phyloP scores from a whole-genome alignment of 2,888 invertebrate genomes.

The Panorpa germanica region DNA sequence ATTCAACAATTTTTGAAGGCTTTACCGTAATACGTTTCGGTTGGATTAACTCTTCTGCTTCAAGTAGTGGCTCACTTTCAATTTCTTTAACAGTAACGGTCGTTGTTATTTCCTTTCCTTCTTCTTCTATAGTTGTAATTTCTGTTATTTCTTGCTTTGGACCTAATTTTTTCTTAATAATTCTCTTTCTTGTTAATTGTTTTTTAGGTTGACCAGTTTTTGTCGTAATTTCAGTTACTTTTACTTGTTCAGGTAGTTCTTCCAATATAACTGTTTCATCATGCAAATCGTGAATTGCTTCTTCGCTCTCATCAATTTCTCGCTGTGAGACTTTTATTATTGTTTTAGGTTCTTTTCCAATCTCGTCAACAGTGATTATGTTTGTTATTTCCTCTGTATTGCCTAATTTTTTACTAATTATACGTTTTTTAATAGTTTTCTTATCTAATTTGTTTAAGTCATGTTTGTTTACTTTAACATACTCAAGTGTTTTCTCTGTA shows the following conservation, averaged over 20 bases:
- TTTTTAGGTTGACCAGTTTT: conserved; percentile 21
- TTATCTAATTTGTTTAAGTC: too few relatives aligned
- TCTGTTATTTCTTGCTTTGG: conserved; percentile 18
- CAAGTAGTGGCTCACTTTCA: conserved; percentile 12
- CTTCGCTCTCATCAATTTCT: conserved; percentile 13
- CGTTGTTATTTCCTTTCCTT: conserved; percentile 16
- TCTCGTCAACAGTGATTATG: conserved; percentile 25
- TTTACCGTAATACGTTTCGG: too few relatives aligned
- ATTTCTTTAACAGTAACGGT: conserved; percentile 12
- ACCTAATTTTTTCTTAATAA: conserved; percentile 16
- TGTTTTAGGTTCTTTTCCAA: conserved; percentile 23
- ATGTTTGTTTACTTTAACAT: too few relatives aligned
- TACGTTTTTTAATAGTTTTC: conserved; percentile 14
- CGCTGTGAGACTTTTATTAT: conserved; percentile 16
- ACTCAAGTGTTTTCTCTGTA: too few relatives aligned
- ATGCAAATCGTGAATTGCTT: conserved; percentile 11
- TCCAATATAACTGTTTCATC: conserved; percentile 14
- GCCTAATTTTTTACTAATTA: conserved; percentile 22
- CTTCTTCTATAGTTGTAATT: conserved; percentile 18
- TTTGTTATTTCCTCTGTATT: conserved; percentile 25
- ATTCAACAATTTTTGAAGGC: too few relatives aligned
- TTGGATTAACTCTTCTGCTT: conserved; percentile 14
- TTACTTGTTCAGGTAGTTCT: conserved; percentile 20
- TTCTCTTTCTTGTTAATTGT: conserved; percentile 17
- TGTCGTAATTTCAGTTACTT: conserved; percentile 23